These are phyloP conservation scores for Labia minor DNA, from an alignment of 2,888 invertebrate species.

Conservation along the genomic window DNA sequence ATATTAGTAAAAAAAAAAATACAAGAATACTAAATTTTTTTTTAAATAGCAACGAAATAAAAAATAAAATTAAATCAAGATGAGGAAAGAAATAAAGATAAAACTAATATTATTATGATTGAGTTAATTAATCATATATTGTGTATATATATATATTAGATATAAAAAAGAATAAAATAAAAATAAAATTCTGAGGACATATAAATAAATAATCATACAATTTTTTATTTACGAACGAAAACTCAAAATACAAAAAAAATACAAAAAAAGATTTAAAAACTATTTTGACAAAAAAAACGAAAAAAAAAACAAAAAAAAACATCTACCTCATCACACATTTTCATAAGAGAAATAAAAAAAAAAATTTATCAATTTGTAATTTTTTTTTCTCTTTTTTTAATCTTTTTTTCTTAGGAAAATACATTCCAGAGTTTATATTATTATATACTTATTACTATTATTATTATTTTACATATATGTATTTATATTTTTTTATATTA, in stretches of 20 bases:
- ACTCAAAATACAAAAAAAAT: background rate
- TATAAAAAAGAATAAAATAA: background rate
- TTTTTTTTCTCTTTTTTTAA: background rate
- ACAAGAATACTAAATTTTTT: background rate
- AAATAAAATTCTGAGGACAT: too few species aligned
- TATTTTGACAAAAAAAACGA: too few species aligned
- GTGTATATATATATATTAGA: background rate
- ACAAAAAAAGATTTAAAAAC: background rate
- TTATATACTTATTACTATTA: background rate
- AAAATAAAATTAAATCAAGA: background rate
- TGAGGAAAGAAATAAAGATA: background rate
- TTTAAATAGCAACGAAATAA: background rate
- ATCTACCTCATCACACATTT: conserved; percentile 4
- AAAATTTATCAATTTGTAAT: background rate
- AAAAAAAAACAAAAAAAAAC: background rate
- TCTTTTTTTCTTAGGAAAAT: background rate
- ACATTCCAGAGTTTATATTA: conserved; percentile 13
- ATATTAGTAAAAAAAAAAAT: background rate
- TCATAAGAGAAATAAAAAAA: background rate
- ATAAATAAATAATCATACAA: too few species aligned
- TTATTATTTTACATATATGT: background rate
- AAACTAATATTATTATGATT: background rate
- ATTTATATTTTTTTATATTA: conserved; percentile 13
- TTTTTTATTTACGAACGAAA: too few species aligned
- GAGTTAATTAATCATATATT: too few species aligned